A percentile compares a stretch with the other conserved stretches of the same genome.
These are phyloP conservation scores for Aramus guarauna DNA, from an alignment of 2,113 vertebrate species.

Conservation along the genomic window DNA sequence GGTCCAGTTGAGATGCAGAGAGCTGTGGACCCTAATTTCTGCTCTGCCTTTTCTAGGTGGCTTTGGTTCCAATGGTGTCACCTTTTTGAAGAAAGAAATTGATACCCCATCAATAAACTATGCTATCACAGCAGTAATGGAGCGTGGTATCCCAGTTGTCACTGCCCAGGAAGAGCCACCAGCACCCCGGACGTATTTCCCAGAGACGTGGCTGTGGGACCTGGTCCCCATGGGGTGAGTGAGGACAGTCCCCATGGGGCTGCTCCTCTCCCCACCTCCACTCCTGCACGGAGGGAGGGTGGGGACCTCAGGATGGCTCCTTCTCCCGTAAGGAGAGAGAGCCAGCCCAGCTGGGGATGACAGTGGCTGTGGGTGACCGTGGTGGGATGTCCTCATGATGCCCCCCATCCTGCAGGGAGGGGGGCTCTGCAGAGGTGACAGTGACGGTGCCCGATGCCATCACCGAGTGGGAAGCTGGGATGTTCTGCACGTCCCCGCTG, in stretches of 20 bases:
- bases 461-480: constrained; percentile 75
- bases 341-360: neutral
- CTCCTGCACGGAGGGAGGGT: neutral
- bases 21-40: neutral
- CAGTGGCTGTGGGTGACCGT: fast-evolving
- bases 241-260: neutral
- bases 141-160: fast-evolving
- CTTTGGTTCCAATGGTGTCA: fast-evolving
- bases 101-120: fast-evolving
- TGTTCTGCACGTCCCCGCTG: constrained; percentile 73
- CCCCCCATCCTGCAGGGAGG: neutral
- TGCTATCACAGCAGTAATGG: fast-evolving
- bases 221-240: constrained; percentile 78
- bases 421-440: neutral
- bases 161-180: neutral
- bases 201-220: constrained; percentile 84
- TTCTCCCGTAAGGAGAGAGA: neutral
- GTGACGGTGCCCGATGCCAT: constrained; percentile 45
- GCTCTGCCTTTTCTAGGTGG: neutral
- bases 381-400: neutral
- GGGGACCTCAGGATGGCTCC: neutral
- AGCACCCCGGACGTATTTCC: constrained; percentile 67
- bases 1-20: neutral
- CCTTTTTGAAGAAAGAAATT: fast-evolving
- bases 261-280: neutral